These are phyloP conservation scores for Liasis olivaceus DNA, from an alignment of 2,797 vertebrate species.

Conservation along the genomic window DNA sequence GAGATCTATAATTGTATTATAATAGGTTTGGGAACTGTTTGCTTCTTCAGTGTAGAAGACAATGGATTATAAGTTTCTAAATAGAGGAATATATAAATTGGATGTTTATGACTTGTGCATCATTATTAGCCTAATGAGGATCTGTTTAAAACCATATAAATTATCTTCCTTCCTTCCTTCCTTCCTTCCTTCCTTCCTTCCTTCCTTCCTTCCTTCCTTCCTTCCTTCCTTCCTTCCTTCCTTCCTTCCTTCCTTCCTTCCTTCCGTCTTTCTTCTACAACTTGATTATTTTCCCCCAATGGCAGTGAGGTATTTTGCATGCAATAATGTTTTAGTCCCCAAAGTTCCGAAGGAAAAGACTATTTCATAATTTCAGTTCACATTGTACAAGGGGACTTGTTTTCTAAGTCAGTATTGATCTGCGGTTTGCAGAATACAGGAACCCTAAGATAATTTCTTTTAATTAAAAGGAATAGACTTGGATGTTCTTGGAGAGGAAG, in stretches of 20 bases:
- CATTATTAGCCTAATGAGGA: conserved; percentile 37
- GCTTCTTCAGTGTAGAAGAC: neutral
- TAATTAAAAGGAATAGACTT: conserved; percentile 70
- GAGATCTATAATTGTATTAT: neutral
- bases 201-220: neutral
- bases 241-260: neutral
- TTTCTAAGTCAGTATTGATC: conserved; percentile 73
- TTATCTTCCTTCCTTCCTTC: neutral
- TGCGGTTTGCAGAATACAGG: conserved; percentile 49
- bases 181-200: neutral
- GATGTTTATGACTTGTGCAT: neutral
- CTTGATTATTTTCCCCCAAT: conserved; percentile 27
- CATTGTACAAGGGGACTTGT: conserved; percentile 59
- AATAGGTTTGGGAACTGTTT: neutral
- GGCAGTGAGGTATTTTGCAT: conserved; percentile 30
- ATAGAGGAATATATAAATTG: neutral
- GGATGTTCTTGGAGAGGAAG: conserved; percentile 42
- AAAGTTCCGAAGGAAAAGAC: conserved; percentile 55
- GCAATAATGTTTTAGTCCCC: conserved; percentile 32
- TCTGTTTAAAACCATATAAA: conserved; percentile 42
- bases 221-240: neutral
- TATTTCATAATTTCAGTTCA: conserved; percentile 59
- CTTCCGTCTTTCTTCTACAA: conserved; percentile 5
- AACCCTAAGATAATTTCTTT: conserved; percentile 53
- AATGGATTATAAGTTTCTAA: neutral